These are phyloP conservation scores for Linnaemya tessellans DNA, from an alignment of 2,888 invertebrate genomes.

Conservation along the genomic window DNA sequence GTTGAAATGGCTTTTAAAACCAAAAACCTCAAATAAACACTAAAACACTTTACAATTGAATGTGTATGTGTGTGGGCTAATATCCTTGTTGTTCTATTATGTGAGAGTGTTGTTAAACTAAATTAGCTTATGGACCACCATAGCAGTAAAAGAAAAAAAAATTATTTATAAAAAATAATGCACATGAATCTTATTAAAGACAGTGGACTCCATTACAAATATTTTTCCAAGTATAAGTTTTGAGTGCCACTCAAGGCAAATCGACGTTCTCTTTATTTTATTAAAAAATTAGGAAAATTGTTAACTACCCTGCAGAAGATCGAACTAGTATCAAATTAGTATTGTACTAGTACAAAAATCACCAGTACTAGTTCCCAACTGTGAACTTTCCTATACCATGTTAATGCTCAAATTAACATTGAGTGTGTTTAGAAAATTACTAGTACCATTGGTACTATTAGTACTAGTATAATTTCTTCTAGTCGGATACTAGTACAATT, in stretches of 20 bases:
- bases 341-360: too few relatives aligned
- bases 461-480: too few relatives aligned
- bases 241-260: background rate
- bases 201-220: background rate
- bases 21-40: constrained; percentile 63
- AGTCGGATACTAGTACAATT: too few relatives aligned
- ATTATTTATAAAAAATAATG: background rate
- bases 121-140: constrained; percentile 63
- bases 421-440: too few relatives aligned
- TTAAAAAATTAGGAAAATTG: too few relatives aligned
- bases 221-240: background rate
- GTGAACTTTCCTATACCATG: too few relatives aligned
- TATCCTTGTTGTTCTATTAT: constrained; percentile 19
- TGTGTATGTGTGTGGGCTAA: constrained; percentile 1
- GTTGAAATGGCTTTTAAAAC: constrained; percentile 66
- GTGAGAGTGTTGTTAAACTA: constrained; percentile 49
- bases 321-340: too few relatives aligned
- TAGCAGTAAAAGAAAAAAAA: background rate
- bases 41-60: constrained; percentile 41
- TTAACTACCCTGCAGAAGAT: too few relatives aligned
- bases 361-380: too few relatives aligned
- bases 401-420: too few relatives aligned
- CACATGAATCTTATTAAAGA: background rate
- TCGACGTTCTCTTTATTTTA: too few relatives aligned
- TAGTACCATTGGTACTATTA: too few relatives aligned